These are phyloP conservation scores for Sorex araneus DNA, from an alignment of 2,113 vertebrate species.

Conservation along the genomic window DNA sequence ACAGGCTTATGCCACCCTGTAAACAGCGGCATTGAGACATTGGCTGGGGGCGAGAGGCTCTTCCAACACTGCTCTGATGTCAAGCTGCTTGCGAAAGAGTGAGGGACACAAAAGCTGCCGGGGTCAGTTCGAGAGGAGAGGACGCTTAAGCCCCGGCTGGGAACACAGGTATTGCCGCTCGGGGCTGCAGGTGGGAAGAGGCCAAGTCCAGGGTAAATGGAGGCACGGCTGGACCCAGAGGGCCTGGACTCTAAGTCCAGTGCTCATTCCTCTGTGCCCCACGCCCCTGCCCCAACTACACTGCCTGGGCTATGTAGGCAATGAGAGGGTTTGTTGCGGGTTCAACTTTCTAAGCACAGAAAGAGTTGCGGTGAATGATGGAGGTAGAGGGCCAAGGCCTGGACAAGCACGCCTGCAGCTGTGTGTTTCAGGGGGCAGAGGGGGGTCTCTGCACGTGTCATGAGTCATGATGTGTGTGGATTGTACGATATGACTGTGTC, in stretches of 20 bases:
- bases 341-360: too few species aligned
- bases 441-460: too few species aligned
- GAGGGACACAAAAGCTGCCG: neutral
- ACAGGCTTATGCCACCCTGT: neutral
- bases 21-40: neutral
- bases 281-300: fast-evolving
- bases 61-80: neutral
- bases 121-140: conserved; percentile 4
- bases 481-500: neutral
- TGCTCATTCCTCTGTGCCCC: neutral
- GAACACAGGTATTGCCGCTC: neutral
- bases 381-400: neutral
- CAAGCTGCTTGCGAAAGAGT: neutral
- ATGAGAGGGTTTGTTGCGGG: neutral
- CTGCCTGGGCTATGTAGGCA: neutral
- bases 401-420: neutral
- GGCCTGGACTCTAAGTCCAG: neutral
- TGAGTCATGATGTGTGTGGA: neutral
- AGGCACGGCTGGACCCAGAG: neutral
- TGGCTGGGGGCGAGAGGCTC: neutral
- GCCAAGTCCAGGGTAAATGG: neutral
- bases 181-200: neutral
- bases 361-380: neutral
- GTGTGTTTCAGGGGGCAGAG: too few species aligned
- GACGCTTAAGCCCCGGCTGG: neutral